Evolutionary conservation across 2,797 vertebrate genomes (phyloP), one percentile per base, ranked within the genome.

Genomic region (Acanthurus lineatus): DNA sequence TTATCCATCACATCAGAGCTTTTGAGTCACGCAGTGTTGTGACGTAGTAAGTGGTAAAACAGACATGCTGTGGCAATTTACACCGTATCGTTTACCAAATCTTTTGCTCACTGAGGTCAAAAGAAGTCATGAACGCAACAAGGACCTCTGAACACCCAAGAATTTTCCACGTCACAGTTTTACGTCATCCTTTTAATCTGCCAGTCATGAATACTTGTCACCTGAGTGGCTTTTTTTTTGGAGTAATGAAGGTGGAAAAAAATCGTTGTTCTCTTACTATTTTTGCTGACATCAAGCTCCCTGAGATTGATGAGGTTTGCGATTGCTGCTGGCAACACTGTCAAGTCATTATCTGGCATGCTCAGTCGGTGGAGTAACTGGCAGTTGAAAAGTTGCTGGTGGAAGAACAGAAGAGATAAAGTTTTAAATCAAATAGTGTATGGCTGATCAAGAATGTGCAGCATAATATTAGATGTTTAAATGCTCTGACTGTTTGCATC

Each of bases 201-300:
- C 5, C 53, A 54, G 8, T 60, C 35, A 64, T 20, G 59, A 32
- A 19, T 1, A 54, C 25, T 1, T 69, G 6, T 20, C n/a, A 58
- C 40, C 22, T 49, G 1, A 20, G 22, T 8, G 17, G 57, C 17
- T 40, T 45, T 67, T 54, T 3, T 44, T 32, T 32, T 32, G 44
- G 25, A 6, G 17, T 73, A 64, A 19, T 7, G 9, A 20, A n/a
- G 19, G n/a, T 11, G 38, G 38, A 52, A 60, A 32, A 2, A 20
- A 47, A 25, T 10, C 4, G n/a, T 11, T 0, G 5, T 45, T 69
- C 56, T 68, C 97, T 99, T 97, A 99, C 98, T 97, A 95, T 99
- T 99, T 95, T 99, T 99, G 97, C 98, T 99, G 97, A 99, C 96
- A 91, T 99, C 98, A 84, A 99, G 96, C 96, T 99, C 98, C 96